These are phyloP conservation scores for Perizoma flavofasciatum DNA, from an alignment of 2,888 invertebrate species.

Conservation along the genomic window DNA sequence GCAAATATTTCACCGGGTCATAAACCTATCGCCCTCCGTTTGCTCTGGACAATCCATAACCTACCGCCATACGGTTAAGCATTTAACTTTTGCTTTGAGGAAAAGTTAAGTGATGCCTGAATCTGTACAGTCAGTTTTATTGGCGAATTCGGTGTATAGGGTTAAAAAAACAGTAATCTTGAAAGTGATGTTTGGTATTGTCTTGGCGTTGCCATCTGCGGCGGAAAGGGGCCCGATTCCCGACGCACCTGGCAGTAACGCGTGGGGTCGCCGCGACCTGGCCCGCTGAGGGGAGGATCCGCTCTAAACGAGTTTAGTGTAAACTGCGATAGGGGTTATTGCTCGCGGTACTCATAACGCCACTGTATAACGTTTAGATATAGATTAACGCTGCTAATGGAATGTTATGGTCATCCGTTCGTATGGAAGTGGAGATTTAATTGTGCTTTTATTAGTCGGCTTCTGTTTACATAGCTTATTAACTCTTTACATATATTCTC, in stretches of 20 bases:
- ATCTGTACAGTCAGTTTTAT: no score
- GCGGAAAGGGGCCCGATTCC: conserved; percentile 59
- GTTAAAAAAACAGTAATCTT: not conserved
- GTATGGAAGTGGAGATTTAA: conserved; percentile 42
- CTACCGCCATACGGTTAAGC: conserved; percentile 21
- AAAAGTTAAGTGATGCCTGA: not conserved
- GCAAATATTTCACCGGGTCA: conserved; percentile 65
- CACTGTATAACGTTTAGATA: conserved; percentile 49
- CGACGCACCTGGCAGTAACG: conserved; percentile 71
- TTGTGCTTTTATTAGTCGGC: conserved; percentile 44
- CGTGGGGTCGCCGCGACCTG: conserved; percentile 66
- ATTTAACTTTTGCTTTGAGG: conserved; percentile 7
- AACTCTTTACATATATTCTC: conserved; percentile 21
- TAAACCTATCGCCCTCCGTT: conserved; percentile 53
- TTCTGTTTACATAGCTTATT: conserved; percentile 32
- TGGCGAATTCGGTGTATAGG: no score
- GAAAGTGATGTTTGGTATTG: conserved; percentile 9
- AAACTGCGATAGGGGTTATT: conserved; percentile 56
- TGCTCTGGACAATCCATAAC: conserved; percentile 40
- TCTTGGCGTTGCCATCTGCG: conserved; percentile 56
- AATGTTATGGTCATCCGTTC: conserved; percentile 37
- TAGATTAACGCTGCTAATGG: conserved; percentile 46
- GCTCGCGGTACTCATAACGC: conserved; percentile 43
- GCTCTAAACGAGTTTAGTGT: conserved; percentile 59
- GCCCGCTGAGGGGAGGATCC: conserved; percentile 58